Evolutionary conservation across 2,113 vertebrate species (phyloP).

Genomic region (Gavialis gangeticus): DNA sequence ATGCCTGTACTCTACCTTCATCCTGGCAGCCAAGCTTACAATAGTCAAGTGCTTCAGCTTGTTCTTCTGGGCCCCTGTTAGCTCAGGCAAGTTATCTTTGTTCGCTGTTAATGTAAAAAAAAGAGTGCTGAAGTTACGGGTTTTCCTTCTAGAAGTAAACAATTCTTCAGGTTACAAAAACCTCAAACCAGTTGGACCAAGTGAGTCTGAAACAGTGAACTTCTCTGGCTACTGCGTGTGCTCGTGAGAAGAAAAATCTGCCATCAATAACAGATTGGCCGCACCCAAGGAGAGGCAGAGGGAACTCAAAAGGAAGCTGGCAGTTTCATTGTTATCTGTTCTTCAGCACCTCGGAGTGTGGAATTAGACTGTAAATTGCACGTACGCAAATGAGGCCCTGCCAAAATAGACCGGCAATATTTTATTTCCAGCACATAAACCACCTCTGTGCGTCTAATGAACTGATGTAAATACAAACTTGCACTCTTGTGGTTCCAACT

Average conservation of each 20-base stretch:
- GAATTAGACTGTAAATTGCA: slow-evolving; percentile 17
- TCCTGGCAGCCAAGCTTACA: slow-evolving; percentile 86
- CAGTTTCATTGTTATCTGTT: neutral
- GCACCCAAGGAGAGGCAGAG: neutral
- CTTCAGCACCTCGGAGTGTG: slow-evolving; percentile 15
- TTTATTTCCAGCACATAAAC: slow-evolving; percentile 25
- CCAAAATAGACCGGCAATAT: neutral
- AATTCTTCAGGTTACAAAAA: neutral
- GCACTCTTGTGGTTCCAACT: neutral
- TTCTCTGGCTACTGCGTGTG: neutral
- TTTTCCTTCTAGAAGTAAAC: slow-evolving; percentile 12
- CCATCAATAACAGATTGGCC: neutral
- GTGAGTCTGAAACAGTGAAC: neutral
- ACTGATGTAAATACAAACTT: slow-evolving; percentile 17
- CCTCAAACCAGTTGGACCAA: neutral
- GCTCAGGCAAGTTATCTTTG: slow-evolving; percentile 84
- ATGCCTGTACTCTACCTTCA: slow-evolving; percentile 79
- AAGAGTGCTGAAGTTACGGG: slow-evolving; percentile 55
- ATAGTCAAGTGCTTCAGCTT: slow-evolving; percentile 89
- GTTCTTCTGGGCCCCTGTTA: slow-evolving; percentile 85
- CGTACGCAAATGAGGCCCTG: neutral
- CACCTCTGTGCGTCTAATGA: slow-evolving; percentile 23
- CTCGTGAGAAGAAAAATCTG: neutral
- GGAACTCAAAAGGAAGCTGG: neutral
- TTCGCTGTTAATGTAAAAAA: slow-evolving; percentile 78